Evolutionary conservation across 2,888 invertebrate species (phyloP).

Genomic region (Cantharis rufa): DNA sequence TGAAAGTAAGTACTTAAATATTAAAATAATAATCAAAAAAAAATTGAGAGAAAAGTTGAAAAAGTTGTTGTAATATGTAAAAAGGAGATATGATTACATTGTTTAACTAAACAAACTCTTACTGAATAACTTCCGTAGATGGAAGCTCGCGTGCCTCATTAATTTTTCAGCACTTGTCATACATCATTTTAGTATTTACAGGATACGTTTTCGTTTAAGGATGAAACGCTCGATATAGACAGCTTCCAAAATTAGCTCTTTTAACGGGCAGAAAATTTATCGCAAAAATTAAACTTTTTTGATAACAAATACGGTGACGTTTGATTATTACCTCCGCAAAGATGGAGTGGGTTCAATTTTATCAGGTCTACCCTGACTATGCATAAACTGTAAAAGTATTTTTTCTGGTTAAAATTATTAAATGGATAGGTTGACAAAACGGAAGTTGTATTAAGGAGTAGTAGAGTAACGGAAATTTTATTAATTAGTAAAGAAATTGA

Average conservation of each 20-base stretch:
- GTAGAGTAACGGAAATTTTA: no score
- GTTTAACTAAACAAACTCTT: constrained; percentile 19
- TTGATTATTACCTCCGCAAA: not conserved
- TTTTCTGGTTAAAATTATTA: no score
- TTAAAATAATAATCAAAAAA: not conserved
- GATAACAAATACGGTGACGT: not conserved
- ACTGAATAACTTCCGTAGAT: constrained; percentile 10
- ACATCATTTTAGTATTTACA: constrained; percentile 18
- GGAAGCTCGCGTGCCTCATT: constrained; percentile 21
- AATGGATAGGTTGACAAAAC: no score
- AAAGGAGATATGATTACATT: constrained; percentile 19
- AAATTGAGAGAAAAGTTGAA: not conserved
- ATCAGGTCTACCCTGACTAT: no score
- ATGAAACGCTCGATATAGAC: constrained; percentile 11
- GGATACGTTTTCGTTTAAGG: constrained; percentile 10
- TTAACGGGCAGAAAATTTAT: not conserved
- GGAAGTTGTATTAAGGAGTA: no score
- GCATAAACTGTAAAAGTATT: no score
- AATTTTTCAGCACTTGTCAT: constrained; percentile 13
- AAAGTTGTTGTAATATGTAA: not conserved
- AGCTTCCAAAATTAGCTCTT: constrained; percentile 8
- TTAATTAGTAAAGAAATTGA: no score
- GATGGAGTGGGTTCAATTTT: no score
- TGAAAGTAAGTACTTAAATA: not conserved
- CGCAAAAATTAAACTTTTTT: not conserved